Conservation (phyloP, 2,113 vertebrate species). For the Paradisaea rubra region DNA sequence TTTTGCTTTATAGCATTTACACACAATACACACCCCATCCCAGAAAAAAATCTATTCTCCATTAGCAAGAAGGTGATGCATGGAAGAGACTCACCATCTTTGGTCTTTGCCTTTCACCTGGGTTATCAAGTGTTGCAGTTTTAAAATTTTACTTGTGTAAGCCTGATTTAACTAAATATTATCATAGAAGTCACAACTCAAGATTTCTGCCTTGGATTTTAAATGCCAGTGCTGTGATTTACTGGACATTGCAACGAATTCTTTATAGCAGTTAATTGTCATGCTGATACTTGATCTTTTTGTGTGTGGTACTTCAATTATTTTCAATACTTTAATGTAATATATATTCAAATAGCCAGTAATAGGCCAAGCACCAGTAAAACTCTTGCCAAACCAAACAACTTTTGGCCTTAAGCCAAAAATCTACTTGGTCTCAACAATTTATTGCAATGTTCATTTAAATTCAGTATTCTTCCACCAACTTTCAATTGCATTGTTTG, state of each 20-base stretch:
- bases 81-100: background rate
- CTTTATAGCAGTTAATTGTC: background rate
- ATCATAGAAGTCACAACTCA: background rate
- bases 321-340: background rate
- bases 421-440: background rate
- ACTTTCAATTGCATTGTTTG: background rate
- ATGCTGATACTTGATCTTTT: background rate
- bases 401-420: background rate
- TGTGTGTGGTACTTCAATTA: background rate
- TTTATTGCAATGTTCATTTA: background rate
- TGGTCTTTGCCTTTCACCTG: background rate
- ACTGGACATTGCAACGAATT: background rate
- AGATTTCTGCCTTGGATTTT: background rate
- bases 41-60: background rate
- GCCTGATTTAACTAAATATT: background rate
- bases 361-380: conserved; percentile 4
- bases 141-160: background rate
- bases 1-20: background rate
- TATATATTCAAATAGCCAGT: background rate
- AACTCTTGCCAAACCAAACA: conserved; percentile 13
- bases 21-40: background rate
- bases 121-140: background rate
- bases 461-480: background rate
- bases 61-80: background rate
- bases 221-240: background rate